Evolutionary conservation across 1,140 invertebrate genomes (phyloP), one percentile per base, ranked within the genome.

Genomic region (Oedothorax gibbosus): DNA sequence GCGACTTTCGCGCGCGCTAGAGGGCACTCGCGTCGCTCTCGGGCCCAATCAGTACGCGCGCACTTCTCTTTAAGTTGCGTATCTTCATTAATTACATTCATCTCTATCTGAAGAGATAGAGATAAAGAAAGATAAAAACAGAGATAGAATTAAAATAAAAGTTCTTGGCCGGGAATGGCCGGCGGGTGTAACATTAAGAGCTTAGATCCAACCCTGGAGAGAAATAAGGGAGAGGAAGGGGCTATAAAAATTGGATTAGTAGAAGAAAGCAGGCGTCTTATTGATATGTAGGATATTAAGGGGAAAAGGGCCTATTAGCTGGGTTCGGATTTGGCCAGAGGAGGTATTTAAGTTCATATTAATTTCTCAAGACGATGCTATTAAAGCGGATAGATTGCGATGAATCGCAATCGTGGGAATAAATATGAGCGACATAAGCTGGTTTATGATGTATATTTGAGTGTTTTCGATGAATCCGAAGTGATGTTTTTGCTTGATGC

Each of bases 21-120:
- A 82, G 80, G 80, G 68, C 80, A 53, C 80, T 82, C 80, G 65
- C 64, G 80, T 82, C 80, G 80, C 10, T 49, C 18, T 82, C n/a
- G 21, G 57, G 57, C 64, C 80, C 80, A 82, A 82, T 82, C 80
- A 82, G 72, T 82, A 82, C 53, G 35, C 12, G 18, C 69, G 56
- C 80, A 73, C 72, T 82, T 71, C 69, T 56, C 72, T 82, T 82
- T 71, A 57, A 53, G 57, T 73, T 82, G 80, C 80, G 68, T 73
- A 82, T 9, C n/a, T 54, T 65, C 80, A 82, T 82, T 82, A 82
- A 82, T 82, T 82, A 73, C 80, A 82, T 73, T 82, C 80, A 73
- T 54, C n/a, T 15, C 64, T 60, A 51, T 20, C 2, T 49, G 69
- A 66, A 54, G 54, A 12, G 20, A 21, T 20, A 49, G 21, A 49